Percentiles rank a stretch among this genome's conserved stretches.
phyloP scores from a whole-genome alignment of 2,113 vertebrate species.

The Cebidichthys violaceus region DNA sequence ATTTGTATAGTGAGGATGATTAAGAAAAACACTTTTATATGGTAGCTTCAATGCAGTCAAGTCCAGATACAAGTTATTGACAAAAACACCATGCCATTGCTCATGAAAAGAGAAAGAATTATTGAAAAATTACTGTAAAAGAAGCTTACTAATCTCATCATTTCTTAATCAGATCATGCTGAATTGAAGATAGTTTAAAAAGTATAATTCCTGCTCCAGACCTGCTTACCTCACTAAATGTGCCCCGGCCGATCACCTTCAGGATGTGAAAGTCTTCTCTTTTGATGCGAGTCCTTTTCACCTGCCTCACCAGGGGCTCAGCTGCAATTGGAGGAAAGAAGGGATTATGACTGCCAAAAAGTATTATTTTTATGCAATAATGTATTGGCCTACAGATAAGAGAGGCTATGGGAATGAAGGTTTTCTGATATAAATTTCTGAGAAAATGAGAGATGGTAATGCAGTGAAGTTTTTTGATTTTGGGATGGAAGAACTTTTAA shows the following conservation, averaged over 20 bases:
- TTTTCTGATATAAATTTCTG: background rate
- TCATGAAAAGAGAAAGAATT: background rate
- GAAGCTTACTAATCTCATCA: background rate
- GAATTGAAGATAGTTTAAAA: background rate
- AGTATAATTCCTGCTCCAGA: no score
- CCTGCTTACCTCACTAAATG: constrained; percentile 92
- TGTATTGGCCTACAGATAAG: background rate
- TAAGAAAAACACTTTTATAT: background rate
- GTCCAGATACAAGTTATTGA: no score
- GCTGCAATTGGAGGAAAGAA: constrained; percentile 65
- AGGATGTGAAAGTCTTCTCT: constrained; percentile 89
- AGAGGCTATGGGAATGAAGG: background rate
- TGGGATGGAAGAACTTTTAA: background rate
- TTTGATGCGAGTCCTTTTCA: constrained; percentile 85
- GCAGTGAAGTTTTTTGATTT: background rate
- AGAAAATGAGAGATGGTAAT: background rate
- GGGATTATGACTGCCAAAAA: background rate
- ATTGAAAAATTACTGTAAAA: background rate
- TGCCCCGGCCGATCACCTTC: constrained; percentile 90
- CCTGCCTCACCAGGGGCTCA: constrained; percentile 82
- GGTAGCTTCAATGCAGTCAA: background rate
- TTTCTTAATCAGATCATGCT: background rate
- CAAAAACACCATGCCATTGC: background rate
- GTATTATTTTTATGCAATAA: background rate
- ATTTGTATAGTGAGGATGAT: background rate